phyloP scores from a whole-genome alignment of 35 echinoderm and acorn worm species.

The Strongylocentrotus purpuratus region DNA sequence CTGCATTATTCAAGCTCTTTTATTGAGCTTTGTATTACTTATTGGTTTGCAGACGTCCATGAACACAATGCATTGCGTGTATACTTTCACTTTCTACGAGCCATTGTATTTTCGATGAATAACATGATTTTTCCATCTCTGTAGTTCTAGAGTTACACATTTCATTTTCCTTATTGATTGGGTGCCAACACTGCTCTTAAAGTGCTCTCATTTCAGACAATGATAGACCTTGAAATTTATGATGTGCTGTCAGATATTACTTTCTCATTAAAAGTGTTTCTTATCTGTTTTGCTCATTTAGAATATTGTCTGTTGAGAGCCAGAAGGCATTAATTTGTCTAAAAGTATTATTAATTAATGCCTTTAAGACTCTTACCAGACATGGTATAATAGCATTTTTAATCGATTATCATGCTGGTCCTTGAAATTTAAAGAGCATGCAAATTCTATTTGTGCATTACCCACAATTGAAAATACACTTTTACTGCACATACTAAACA shows the following conservation, averaged over 20 bases:
- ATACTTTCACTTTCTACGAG: not conserved
- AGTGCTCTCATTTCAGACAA: not conserved
- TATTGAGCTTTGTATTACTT: not conserved
- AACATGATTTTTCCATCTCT: not conserved
- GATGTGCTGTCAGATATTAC: not conserved
- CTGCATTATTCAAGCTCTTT: not conserved
- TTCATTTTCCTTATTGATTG: not conserved
- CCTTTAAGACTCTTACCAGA: no score
- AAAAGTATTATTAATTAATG: no score
- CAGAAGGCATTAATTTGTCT: no score
- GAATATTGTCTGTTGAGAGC: not conserved
- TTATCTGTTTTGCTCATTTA: not conserved
- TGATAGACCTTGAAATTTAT: not conserved
- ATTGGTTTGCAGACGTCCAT: not conserved
- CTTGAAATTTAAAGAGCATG: not conserved
- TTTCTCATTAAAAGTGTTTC: not conserved
- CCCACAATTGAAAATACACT: not conserved
- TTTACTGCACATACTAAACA: no score
- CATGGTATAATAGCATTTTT: no score
- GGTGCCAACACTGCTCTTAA: not conserved
- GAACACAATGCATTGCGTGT: not conserved
- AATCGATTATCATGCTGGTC: no score
- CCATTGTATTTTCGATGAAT: not conserved
- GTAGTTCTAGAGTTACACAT: not conserved
- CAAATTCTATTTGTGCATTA: not conserved